Evolutionary conservation across 2,888 invertebrate genomes (phyloP), one percentile per base, ranked within the genome.

Genomic region (Diaprepes abbreviatus): DNA sequence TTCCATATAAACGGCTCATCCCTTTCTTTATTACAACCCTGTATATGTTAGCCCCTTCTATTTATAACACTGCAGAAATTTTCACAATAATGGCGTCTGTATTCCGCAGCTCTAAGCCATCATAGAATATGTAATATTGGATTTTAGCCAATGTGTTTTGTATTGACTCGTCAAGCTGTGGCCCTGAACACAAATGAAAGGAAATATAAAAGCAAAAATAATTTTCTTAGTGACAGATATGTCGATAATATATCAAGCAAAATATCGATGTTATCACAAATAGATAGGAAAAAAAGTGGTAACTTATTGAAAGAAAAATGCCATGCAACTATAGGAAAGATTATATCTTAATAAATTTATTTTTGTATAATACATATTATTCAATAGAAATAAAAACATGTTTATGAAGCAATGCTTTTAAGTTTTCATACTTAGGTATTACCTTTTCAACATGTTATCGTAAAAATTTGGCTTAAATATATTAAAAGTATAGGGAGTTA

Each of bases 101-200:
- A 40, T 45, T 45, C 4, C 24, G 19, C n/a, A n/a, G 19, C 16
- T 16, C 7, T 16, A 14, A 16, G 16, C 38, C 3, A 45, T 10
- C n/a, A 45, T 3, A 45, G 24, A 45, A 45, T 10, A 35, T 35
- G 35, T 35, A 35, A 24, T 24, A 24, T 24, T 45, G 24, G 45
- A 45, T n/a, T 24, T 45, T 24, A n/a, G 45, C 45, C 45, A 45
- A 45, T 45, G n/a, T 45, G n/a, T 45, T 45, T 12, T 17, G 45
- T 12, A 45, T 45, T 45, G 24, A 45, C 45, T 45, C 45, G 45
- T 45, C 21, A 45, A 45, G 2, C 4, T 45, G n/a, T n/a, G 45
- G 21, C 45, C 24, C 21, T 45, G 24, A 45, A 45, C n/a, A 45
- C 24, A 45, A 45, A 24, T 45, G 24, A 24, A 45, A 45, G 17